These are phyloP conservation scores for Caprella mutica DNA, from an alignment of 2,888 invertebrate genomes.

Conservation along the genomic window DNA sequence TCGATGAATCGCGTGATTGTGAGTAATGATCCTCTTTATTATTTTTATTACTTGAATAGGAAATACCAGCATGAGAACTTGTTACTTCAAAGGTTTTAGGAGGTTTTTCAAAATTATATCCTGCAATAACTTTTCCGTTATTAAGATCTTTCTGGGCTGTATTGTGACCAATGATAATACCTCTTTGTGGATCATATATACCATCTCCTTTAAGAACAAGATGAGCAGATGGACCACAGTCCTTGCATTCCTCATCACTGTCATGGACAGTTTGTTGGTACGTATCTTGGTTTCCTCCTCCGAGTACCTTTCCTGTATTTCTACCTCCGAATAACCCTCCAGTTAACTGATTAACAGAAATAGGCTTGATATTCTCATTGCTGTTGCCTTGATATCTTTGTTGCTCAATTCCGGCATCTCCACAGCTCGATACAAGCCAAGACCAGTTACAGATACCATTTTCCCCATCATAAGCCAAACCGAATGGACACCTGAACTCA, in stretches of 20 bases:
- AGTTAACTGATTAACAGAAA: constrained; percentile 12
- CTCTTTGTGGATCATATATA: constrained; percentile 20
- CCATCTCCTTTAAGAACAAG: constrained; percentile 21
- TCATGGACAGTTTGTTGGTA: too few relatives aligned
- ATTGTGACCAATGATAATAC: constrained; percentile 15
- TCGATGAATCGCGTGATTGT: too few relatives aligned
- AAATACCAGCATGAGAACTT: too few relatives aligned
- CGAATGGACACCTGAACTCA: constrained; percentile 70
- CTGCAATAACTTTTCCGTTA: too few relatives aligned
- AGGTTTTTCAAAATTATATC: too few relatives aligned
- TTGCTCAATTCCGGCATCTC: constrained; percentile 41
- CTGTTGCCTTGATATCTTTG: background rate
- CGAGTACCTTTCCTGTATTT: constrained; percentile 2
- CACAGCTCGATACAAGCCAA: constrained; percentile 58
- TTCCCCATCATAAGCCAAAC: constrained; percentile 61
- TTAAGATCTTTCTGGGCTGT: too few relatives aligned
- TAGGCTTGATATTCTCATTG: background rate
- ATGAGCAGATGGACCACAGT: constrained; percentile 17
- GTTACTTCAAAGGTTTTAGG: too few relatives aligned
- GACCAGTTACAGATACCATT: constrained; percentile 66
- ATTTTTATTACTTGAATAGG: too few relatives aligned
- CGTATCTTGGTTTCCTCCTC: background rate
- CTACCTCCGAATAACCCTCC: constrained; percentile 2
- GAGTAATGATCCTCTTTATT: too few relatives aligned
- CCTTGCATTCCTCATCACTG: constrained; percentile 12